Percentiles rank a stretch among this genome's conserved stretches.
Conservation (phyloP, 2,797 vertebrate genomes). For the Gouania willdenowi region DNA sequence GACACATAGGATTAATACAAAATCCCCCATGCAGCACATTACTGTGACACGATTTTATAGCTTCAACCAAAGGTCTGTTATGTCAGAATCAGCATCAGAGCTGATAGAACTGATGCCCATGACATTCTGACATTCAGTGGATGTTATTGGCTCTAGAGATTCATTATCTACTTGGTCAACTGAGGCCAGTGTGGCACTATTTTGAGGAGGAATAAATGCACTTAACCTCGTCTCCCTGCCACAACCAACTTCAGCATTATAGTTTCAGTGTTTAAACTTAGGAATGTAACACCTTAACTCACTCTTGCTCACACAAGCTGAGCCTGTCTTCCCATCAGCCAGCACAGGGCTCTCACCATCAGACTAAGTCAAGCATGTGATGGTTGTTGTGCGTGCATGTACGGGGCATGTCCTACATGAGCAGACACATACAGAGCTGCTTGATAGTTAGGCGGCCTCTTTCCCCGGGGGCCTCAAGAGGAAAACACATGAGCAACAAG, state of each 20-base stretch:
- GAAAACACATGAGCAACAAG: slow-evolving; percentile 54
- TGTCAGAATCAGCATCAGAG: too few species aligned
- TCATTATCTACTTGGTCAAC: too few species aligned
- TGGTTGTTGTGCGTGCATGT: slow-evolving; percentile 50
- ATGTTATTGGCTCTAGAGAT: too few species aligned
- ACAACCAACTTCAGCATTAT: slow-evolving; percentile 54
- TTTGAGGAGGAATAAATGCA: too few species aligned
- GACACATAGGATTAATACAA: too few species aligned
- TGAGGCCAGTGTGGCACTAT: too few species aligned
- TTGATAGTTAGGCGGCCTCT: slow-evolving; percentile 52
- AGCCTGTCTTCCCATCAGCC: slow-evolving; percentile 19
- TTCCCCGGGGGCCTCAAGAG: slow-evolving; percentile 52
- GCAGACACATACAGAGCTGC: slow-evolving; percentile 54
- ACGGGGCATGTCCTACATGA: slow-evolving; percentile 63
- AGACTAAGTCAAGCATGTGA: slow-evolving; percentile 56
- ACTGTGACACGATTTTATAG: too few species aligned
- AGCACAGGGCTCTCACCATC: slow-evolving; percentile 29
- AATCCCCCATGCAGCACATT: too few species aligned
- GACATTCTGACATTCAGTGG: too few species aligned
- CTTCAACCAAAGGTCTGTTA: too few species aligned
- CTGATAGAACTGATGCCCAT: too few species aligned
- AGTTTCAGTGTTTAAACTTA: slow-evolving; percentile 52
- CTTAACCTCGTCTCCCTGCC: slow-evolving; percentile 24
- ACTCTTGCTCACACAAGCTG: slow-evolving; percentile 31
- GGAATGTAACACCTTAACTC: slow-evolving; percentile 65